Percentiles rank a stretch among this genome's conserved stretches.
Evolutionary conservation across 2,888 invertebrate species (phyloP).

Genomic region (Aricia artaxerxes): DNA sequence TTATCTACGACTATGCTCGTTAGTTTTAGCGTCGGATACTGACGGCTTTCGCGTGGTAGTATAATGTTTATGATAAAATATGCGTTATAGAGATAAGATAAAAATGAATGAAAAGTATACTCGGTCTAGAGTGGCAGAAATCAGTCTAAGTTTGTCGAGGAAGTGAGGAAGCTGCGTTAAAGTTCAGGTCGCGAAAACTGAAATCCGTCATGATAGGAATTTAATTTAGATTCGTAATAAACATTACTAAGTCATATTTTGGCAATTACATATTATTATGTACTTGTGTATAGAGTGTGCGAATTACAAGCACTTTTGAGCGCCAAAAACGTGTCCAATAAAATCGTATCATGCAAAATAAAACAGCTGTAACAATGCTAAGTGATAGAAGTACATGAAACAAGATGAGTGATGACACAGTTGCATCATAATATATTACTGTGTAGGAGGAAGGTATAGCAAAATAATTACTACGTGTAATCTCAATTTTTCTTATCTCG

Average conservation of each 20-base stretch:
- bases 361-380: background rate
- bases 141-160: background rate
- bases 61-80: background rate
- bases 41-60: background rate
- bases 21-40: constrained; percentile 18
- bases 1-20: constrained; percentile 34
- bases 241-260: background rate
- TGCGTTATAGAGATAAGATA: constrained; percentile 1
- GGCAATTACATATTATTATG: background rate
- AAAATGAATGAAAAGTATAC: background rate
- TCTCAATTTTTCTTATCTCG: background rate
- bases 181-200: background rate
- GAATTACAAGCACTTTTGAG: background rate
- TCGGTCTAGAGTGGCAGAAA: background rate
- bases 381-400: background rate
- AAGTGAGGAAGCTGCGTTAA: background rate
- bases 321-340: background rate
- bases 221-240: background rate
- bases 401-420: background rate
- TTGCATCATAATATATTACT: background rate
- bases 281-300: background rate
- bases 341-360: background rate
- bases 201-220: background rate
- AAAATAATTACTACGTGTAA: background rate
- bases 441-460: background rate